These are phyloP conservation scores for Ceratotherium simum DNA, from an alignment of 2,113 vertebrate species.

Conservation along the genomic window DNA sequence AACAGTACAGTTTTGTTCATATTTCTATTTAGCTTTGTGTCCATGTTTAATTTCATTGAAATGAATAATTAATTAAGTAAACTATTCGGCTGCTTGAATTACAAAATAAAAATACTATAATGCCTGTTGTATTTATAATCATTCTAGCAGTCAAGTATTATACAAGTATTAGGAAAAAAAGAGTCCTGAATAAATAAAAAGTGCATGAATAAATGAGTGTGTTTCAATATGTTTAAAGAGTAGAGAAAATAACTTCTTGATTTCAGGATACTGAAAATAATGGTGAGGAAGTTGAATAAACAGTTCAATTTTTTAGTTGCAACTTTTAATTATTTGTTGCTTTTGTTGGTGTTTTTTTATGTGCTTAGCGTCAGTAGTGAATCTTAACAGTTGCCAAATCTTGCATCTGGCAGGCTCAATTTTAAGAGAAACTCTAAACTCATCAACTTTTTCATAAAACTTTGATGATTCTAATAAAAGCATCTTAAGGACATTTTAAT, in stretches of 20 bases:
- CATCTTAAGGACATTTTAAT: background rate
- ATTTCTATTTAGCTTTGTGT: constrained; percentile 71
- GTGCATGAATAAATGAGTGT: background rate
- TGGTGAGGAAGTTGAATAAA: background rate
- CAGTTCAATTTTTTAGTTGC: background rate
- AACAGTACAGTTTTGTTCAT: constrained; percentile 64
- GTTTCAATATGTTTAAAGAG: constrained; percentile 34
- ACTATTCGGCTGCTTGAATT: constrained; percentile 66
- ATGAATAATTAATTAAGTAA: constrained; percentile 85
- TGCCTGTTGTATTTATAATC: constrained; percentile 52
- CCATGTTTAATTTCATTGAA: constrained; percentile 73
- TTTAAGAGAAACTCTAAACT: background rate
- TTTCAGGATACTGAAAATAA: background rate
- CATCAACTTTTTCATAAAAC: background rate
- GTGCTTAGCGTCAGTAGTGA: background rate
- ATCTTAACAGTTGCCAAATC: background rate
- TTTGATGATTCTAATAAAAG: background rate
- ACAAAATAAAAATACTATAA: constrained; percentile 64
- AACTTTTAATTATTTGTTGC: background rate
- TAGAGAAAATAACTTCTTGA: background rate
- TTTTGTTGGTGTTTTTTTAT: background rate
- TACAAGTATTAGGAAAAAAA: background rate
- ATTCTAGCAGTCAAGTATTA: constrained; percentile 13
- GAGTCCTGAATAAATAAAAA: background rate
- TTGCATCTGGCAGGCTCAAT: background rate